phyloP scores from a whole-genome alignment of 2,888 invertebrate species.

The Torymus auratus region DNA sequence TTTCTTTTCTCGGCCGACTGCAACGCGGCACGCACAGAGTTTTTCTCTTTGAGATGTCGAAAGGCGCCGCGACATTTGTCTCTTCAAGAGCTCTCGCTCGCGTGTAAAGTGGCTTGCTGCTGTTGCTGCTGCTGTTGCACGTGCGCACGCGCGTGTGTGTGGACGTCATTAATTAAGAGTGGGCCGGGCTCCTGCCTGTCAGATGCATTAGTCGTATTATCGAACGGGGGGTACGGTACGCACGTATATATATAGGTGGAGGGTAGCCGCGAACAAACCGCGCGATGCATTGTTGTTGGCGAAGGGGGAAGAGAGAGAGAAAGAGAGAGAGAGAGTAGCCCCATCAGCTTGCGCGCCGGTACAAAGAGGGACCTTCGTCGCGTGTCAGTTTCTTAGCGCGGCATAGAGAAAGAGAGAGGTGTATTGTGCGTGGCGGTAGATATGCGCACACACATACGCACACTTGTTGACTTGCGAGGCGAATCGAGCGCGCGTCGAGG shows the following conservation, averaged over 20 bases:
- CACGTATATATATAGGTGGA: not conserved
- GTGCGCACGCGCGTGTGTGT: not conserved
- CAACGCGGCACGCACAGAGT: too few species aligned
- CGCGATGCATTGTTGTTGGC: conserved; percentile 8
- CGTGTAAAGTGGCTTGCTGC: conserved; percentile 43
- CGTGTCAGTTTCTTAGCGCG: conserved; percentile 26
- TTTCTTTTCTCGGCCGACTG: too few species aligned
- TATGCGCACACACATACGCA: not conserved
- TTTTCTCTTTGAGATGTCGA: conserved; percentile 17
- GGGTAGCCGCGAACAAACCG: conserved; percentile 48
- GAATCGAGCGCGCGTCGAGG: not conserved
- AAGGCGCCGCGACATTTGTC: conserved; percentile 45
- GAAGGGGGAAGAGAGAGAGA: not conserved
- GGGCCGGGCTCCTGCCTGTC: conserved; percentile 29
- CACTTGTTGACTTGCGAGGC: conserved; percentile 51
- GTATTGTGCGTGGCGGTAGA: conserved; percentile 7
- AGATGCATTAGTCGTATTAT: conserved; percentile 51
- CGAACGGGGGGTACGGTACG: not conserved
- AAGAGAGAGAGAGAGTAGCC: not conserved
- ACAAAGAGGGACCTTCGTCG: conserved; percentile 37
- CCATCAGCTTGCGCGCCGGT: not conserved
- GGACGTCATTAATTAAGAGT: conserved; percentile 53
- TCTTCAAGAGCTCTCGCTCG: conserved; percentile 4
- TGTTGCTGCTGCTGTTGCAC: not conserved
- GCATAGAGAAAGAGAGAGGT: not conserved